Conservation (phyloP, 2,888 invertebrate species). For the Omphaloscelis lunosa region DNA sequence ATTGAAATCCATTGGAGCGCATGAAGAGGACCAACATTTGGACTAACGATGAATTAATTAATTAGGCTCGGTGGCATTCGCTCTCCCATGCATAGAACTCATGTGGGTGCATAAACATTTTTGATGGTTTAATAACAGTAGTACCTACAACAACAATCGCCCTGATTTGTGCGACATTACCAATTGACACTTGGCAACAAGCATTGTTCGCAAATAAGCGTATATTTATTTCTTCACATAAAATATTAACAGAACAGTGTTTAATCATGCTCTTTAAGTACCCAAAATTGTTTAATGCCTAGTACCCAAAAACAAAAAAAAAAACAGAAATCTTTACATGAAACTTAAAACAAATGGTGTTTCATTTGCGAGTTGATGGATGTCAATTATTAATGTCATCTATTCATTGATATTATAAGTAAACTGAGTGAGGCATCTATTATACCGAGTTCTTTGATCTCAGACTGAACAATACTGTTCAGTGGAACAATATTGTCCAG, state of each 20-base stretch:
- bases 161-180: not conserved
- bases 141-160: not conserved
- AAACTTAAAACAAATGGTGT: conserved; percentile 9
- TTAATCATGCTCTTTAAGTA: not conserved
- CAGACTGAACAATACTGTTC: not conserved
- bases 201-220: not conserved
- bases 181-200: not conserved
- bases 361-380: not conserved
- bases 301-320: too few relatives aligned
- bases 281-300: not conserved
- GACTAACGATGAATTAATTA: not conserved
- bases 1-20: conserved; percentile 19
- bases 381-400: conserved; percentile 21
- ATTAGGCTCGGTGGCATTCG: not conserved
- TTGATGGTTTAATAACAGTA: not conserved
- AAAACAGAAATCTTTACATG: not conserved
- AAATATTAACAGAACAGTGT: not conserved
- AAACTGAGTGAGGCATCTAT: conserved; percentile 4
- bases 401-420: not conserved
- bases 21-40: not conserved
- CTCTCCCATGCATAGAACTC: not conserved
- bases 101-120: not conserved
- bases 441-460: conserved; percentile 23
- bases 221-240: not conserved
- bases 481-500: too few relatives aligned